Percentiles rank a stretch among this genome's conserved stretches.
These are phyloP conservation scores for Eupithecia abbreviata DNA, from an alignment of 2,888 invertebrate genomes.

Conservation along the genomic window DNA sequence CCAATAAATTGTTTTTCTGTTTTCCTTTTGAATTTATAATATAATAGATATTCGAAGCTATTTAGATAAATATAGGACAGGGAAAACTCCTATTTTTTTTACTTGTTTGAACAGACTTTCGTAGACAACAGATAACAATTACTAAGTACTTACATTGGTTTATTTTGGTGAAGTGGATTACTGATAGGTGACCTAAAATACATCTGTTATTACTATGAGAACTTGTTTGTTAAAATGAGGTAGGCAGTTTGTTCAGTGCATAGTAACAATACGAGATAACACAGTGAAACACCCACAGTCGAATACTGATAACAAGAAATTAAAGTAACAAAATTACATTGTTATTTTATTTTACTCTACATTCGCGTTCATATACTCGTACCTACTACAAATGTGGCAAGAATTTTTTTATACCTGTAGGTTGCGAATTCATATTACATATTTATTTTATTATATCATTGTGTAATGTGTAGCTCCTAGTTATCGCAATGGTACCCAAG, in stretches of 20 bases:
- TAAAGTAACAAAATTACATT: not conserved
- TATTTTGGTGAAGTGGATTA: not conserved
- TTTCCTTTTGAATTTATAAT: too few relatives aligned
- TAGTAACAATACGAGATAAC: constrained; percentile 3
- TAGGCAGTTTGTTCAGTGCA: not conserved
- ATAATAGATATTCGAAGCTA: too few relatives aligned
- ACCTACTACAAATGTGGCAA: not conserved
- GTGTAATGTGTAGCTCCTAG: too few relatives aligned
- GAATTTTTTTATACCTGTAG: too few relatives aligned
- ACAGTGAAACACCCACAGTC: not conserved
- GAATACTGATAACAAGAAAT: not conserved
- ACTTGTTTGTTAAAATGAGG: not conserved
- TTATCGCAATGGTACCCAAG: too few relatives aligned
- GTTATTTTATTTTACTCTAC: not conserved
- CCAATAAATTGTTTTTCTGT: too few relatives aligned
- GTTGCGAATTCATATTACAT: too few relatives aligned
- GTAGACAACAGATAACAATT: constrained; percentile 1
- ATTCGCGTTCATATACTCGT: not conserved
- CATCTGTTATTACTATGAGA: not conserved
- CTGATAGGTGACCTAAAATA: constrained; percentile 8
- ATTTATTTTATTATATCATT: too few relatives aligned
- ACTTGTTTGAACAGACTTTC: too few relatives aligned
- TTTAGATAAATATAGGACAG: not conserved
- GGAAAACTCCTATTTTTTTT: not conserved
- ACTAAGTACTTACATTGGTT: not conserved